Percentiles rank a stretch among this genome's conserved stretches.
Evolutionary conservation across 2,888 invertebrate genomes (phyloP).

Genomic region (Synanthedon andrenaeformis): DNA sequence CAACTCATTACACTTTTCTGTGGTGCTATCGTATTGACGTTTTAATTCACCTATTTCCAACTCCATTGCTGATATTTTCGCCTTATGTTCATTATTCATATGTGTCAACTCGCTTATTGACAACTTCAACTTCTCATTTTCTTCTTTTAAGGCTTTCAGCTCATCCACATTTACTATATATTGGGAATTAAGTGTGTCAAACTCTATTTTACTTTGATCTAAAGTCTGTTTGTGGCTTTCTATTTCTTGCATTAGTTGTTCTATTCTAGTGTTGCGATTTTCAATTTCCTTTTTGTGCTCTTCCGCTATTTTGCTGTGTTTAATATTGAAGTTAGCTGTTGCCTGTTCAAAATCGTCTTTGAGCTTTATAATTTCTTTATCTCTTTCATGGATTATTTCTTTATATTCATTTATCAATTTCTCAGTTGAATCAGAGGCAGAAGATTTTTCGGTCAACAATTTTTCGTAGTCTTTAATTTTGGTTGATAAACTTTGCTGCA

Average conservation of each 20-base stretch:
- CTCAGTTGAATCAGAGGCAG: slow-evolving; percentile 43
- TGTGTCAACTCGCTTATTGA: slow-evolving; percentile 52
- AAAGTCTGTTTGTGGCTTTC: slow-evolving; percentile 53
- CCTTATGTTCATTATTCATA: slow-evolving; percentile 41
- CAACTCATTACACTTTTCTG: slow-evolving; percentile 70
- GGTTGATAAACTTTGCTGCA: slow-evolving; percentile 44
- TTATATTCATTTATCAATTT: slow-evolving; percentile 58
- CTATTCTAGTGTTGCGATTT: slow-evolving; percentile 60
- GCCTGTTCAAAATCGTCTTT: slow-evolving; percentile 59
- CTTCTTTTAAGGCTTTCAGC: slow-evolving; percentile 49
- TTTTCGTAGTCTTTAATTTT: slow-evolving; percentile 54
- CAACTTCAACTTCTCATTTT: slow-evolving; percentile 50
- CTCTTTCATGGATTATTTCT: slow-evolving; percentile 64
- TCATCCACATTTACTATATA: slow-evolving; percentile 54
- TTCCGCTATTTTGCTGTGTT: slow-evolving; percentile 61
- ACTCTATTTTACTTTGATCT: slow-evolving; percentile 58
- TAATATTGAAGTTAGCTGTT: slow-evolving; percentile 60
- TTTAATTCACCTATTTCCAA: slow-evolving; percentile 69
- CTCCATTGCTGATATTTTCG: slow-evolving; percentile 58
- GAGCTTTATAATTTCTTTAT: slow-evolving; percentile 65
- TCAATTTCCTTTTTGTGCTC: slow-evolving; percentile 65
- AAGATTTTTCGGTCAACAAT: slow-evolving; percentile 45
- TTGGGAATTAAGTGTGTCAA: slow-evolving; percentile 57
- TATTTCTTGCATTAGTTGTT: slow-evolving; percentile 59
- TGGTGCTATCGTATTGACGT: slow-evolving; percentile 64